Percentiles rank a stretch among this genome's conserved stretches.
Conservation (phyloP, 2,797 vertebrate species). For the Macroramphosus scolopax region DNA sequence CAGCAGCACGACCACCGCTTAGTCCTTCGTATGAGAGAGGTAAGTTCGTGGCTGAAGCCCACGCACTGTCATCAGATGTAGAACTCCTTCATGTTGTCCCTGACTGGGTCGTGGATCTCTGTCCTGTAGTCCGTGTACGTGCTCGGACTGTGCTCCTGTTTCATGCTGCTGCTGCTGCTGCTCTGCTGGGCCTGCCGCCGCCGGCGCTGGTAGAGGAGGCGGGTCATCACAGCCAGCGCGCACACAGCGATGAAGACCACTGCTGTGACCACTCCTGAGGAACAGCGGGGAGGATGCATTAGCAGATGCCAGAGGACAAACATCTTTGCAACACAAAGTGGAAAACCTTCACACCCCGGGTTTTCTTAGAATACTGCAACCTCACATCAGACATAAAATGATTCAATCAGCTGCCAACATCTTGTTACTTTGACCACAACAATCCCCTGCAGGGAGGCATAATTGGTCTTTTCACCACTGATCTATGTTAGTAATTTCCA, state of each 20-base stretch:
- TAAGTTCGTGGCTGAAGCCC: slow-evolving; percentile 40
- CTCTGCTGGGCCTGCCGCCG: slow-evolving; percentile 83
- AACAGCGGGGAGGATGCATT: slow-evolving; percentile 16
- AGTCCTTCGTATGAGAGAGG: slow-evolving; percentile 44
- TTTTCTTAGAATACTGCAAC: background rate
- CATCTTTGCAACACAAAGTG: background rate
- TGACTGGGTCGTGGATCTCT: slow-evolving; percentile 87
- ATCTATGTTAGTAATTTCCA: too few species aligned
- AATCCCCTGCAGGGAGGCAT: too few species aligned
- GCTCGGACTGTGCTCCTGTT: slow-evolving; percentile 84
- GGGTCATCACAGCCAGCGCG: slow-evolving; percentile 84
- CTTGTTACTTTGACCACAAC: background rate
- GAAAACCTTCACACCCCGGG: too few species aligned
- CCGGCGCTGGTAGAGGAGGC: slow-evolving; percentile 89
- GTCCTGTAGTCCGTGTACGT: slow-evolving; percentile 80
- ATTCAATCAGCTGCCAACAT: background rate
- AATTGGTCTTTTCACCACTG: too few species aligned
- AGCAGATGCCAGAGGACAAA: background rate
- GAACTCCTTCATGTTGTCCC: slow-evolving; percentile 93
- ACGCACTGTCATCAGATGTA: slow-evolving; percentile 83
- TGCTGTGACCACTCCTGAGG: slow-evolving; percentile 89
- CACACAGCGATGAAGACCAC: slow-evolving; percentile 91
- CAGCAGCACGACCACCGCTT: slow-evolving; percentile 31
- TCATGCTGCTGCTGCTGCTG: slow-evolving; percentile 60
- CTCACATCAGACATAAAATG: background rate